Evolutionary conservation across 2,888 invertebrate species (phyloP), one percentile per base, ranked within the genome.

Genomic region (Girardia tigrina): DNA sequence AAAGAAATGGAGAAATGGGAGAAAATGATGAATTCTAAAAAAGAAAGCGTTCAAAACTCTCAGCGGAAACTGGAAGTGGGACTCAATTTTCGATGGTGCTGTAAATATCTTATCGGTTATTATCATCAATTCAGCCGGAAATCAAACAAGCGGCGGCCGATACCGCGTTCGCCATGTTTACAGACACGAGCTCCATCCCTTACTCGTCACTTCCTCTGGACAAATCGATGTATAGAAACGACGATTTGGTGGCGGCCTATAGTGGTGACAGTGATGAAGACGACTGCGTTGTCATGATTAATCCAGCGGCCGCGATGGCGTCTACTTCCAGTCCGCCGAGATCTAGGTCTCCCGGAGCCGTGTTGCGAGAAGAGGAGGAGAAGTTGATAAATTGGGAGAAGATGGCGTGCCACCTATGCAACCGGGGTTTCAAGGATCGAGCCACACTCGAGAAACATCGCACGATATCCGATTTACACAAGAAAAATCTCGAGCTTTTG

Each of bases 1-100:
- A 95, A 87, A 84, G 90, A 91, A 80, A 91, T 91, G 91, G 90
- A 90, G 81, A 88, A 90, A 77, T 98, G 98, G 98, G 98, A 97
- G 0, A 92, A 95, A 80, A 92, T 92, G 14, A 86, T 95, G 78
- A 97, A 97, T 83, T 82, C 82, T 29, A 94, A 95, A 83, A 93
- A 93, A 85, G 95, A 28, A 36, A 27, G 23, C 23, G 56, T 56
- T 4, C 56, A 56, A n/a, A 56, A 56, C 23, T 20, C n/a, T 16
- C n/a, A 6, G 56, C n/a, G n/a, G n/a, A 56, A n/a, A 16, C 23
- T 56, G 6, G 56, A 56, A 23, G 56, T 56, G 4, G 8, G n/a
- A 36, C 16, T 8, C 16, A 12, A 36, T 12, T 36, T 36, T 36
- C 16, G 16, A 36, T 36, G 8, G 8, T 12, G 16, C 16, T 36